Evolutionary conservation across 2,888 invertebrate genomes (phyloP), one percentile per base, ranked within the genome.

Genomic region (Anarsia innoxiella): DNA sequence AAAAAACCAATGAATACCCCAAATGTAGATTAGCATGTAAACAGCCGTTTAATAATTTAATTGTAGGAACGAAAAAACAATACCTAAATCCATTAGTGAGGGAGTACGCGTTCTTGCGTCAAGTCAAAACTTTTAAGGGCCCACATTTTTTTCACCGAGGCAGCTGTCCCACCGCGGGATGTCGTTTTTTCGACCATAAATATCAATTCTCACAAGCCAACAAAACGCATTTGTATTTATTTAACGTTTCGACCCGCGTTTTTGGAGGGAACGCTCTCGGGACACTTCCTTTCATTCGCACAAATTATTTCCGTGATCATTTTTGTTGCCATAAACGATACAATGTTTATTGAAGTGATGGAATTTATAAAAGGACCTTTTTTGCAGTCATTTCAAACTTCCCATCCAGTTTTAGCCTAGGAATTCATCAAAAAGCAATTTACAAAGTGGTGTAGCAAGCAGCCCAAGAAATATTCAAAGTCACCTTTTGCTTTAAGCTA

Each of bases 191-290:
- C 63, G 61, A 66, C 65, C 74, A 75, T 82, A 82, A 82, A 82
- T 82, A 82, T 80, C 80, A 82, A 80, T 80, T 79, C 77, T 65
- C 72, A 66, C 71, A 68, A 66, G 63, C 69, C 67, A 70, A 73
- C 72, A 69, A 70, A 69, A 72, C 63, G 63, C 76, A 78, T 80
- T 80, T 74, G 70, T 82, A 78, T 78, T 80, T 79, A 78, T 80
- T 80, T 79, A 75, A 67, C 66, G 37, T 41, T 56, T 59, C 56
- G 54, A 59, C 55, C 63, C 60, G 63, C 53, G 66, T 62, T 58
- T 59, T 12, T 25, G 42, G 54, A 56, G 58, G 61, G 61, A 56
- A 51, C 53, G 53, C 61, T 52, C 59, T 46, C 47, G 61, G 64
- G 63, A 53, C 59, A 62, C 67, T 72, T 69, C 68, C 66, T 69